These are phyloP conservation scores for Etia nguti DNA, from an alignment of 2,113 vertebrate genomes.

Conservation along the genomic window DNA sequence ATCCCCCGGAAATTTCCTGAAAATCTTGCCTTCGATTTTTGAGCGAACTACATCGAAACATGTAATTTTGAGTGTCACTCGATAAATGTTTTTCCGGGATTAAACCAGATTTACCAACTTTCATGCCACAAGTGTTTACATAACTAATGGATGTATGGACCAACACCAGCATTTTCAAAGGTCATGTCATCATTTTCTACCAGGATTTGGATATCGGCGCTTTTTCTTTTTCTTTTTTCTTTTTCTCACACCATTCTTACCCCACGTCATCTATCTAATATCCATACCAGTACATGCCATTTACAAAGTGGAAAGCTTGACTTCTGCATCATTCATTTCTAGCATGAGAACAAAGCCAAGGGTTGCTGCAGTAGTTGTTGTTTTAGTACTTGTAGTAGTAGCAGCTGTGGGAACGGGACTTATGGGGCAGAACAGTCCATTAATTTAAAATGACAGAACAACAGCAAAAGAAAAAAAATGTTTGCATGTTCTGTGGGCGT, in stretches of 20 bases:
- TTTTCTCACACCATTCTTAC: neutral
- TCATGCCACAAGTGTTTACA: neutral
- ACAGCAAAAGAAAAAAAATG: rapidly evolving
- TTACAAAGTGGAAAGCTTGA: neutral
- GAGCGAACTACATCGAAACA: neutral
- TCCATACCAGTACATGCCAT: neutral
- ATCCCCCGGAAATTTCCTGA: neutral
- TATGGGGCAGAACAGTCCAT: neutral
- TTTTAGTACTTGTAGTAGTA: neutral
- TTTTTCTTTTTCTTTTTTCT: neutral
- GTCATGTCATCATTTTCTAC: neutral
- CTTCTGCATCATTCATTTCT: neutral
- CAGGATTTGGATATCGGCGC: neutral
- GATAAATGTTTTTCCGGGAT: neutral
- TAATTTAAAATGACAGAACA: neutral
- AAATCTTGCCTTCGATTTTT: neutral
- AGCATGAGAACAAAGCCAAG: neutral
- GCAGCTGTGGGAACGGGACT: neutral
- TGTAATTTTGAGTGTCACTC: neutral
- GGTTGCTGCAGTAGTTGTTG: neutral
- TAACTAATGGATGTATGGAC: neutral
- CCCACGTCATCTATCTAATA: neutral
- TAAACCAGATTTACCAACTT: neutral
- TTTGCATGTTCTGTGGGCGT: neutral
- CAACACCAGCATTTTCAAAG: neutral